Evolutionary conservation across 2,113 vertebrate genomes (phyloP).

Genomic region (Spheniscus mendiculus): DNA sequence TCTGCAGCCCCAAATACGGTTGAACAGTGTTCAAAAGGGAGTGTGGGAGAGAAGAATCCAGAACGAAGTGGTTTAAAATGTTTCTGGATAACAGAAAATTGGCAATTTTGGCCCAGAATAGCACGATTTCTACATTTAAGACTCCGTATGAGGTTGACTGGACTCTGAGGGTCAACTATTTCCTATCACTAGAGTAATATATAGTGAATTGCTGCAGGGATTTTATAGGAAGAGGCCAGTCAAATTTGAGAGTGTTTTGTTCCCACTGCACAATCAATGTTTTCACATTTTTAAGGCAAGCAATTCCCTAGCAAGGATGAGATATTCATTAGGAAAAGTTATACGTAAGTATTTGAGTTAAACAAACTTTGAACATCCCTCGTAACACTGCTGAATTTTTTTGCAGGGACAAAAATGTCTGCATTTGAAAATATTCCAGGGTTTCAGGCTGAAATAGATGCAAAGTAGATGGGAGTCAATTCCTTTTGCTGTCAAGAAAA

Average conservation of each 20-base stretch:
- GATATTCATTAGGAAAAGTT: not conserved
- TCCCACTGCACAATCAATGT: not conserved
- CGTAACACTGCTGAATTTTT: fast-evolving
- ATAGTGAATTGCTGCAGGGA: not conserved
- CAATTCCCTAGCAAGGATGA: not conserved
- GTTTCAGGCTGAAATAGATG: not conserved
- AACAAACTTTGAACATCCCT: not conserved
- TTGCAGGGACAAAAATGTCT: not conserved
- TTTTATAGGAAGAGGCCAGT: not conserved
- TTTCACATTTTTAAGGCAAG: not conserved
- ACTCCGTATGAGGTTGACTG: not conserved
- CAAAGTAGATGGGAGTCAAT: not conserved
- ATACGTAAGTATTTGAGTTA: not conserved
- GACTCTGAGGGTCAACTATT: not conserved
- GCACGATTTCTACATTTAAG: not conserved
- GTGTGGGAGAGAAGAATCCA: not conserved
- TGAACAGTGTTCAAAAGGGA: not conserved
- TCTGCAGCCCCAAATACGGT: not conserved
- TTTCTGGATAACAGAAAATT: not conserved
- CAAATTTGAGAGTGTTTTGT: not conserved
- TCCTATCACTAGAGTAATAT: not conserved
- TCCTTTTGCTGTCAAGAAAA: not conserved
- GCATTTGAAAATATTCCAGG: not conserved
- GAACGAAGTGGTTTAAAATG: not conserved
- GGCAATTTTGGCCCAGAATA: not conserved